Base-by-base conservation (phyloP, 2,888 invertebrate species). In the Norana najaformis region DNA sequence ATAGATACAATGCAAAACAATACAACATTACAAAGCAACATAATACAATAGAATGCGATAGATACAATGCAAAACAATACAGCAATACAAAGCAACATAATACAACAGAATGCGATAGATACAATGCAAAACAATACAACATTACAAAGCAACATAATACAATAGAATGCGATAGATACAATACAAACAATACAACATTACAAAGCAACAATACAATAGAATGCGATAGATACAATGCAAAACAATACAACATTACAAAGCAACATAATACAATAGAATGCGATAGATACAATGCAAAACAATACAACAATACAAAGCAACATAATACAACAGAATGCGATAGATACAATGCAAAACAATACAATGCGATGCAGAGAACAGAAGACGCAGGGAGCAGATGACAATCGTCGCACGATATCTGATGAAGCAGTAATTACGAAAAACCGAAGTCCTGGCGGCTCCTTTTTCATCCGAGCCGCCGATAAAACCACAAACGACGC, bases 21-120 rank as follows among this genome's bases (percentile, higher is more conserved):
- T 88, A n/a, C 89, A 89, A 85, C 18, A 89, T 13, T 88, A 11
- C 90, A 90, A 39, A 89, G n/a, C 89, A 83, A 89, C 53, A 38
- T 83, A 89, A 82, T 90, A n/a, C 89, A 37, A 89, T 69, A 82
- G 37, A 89, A 90, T 89, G 18, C 89, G 35, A 37, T 89, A 37
- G 38, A 90, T 90, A 47, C 90, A 83, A 90, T 85, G 53, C 89
- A 89, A 90, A 37, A 47, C 89, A 83, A 85, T 90, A 37, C 90
- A 38, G 36, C 89, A 82, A 90, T 90, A 47, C 90, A 83, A 90
- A 41, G 53, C 89, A 89, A 90, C 37, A 47, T 83, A 83, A 85
- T 90, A 37, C 90, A 38, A 83, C 89, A 47, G 83, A 89, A 85
- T 90, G 37, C 90, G 83, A 41, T 89, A 47, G 83, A 41, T 89